phyloP scores from a whole-genome alignment of 2,797 vertebrate genomes.

The Sebastes taczanowskii region DNA sequence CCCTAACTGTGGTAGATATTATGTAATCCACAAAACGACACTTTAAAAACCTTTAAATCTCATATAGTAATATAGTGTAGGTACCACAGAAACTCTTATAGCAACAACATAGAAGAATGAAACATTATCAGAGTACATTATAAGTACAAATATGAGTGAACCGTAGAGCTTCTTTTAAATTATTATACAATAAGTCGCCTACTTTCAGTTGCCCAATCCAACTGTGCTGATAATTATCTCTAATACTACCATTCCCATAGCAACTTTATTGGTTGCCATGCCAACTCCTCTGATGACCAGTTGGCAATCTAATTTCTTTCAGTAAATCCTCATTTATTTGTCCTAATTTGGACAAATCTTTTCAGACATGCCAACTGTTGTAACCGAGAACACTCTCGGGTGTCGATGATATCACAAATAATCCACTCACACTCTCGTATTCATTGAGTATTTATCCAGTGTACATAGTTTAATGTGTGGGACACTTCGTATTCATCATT shows the following conservation, averaged over 20 bases:
- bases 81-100: neutral
- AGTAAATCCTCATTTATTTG: slow-evolving; percentile 45
- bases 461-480: neutral
- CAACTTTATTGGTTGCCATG: slow-evolving; percentile 70
- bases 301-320: slow-evolving; percentile 43
- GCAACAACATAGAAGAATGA: neutral
- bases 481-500: neutral
- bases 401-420: slow-evolving; percentile 11
- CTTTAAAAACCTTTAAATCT: neutral
- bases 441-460: neutral
- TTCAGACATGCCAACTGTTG: slow-evolving; percentile 30
- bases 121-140: neutral
- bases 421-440: neutral
- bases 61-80: neutral
- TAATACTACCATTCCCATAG: slow-evolving; percentile 64
- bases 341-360: slow-evolving; percentile 36
- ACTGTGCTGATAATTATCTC: slow-evolving; percentile 46
- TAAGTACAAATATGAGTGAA: neutral
- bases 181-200: neutral
- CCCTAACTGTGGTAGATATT: slow-evolving; percentile 8
- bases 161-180: neutral
- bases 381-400: slow-evolving; percentile 3
- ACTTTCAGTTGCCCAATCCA: slow-evolving; percentile 1
- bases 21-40: slow-evolving; percentile 28
- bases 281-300: slow-evolving; percentile 54